Conservation (phyloP, 1,140 invertebrate species). For the Diprion similis region DNA sequence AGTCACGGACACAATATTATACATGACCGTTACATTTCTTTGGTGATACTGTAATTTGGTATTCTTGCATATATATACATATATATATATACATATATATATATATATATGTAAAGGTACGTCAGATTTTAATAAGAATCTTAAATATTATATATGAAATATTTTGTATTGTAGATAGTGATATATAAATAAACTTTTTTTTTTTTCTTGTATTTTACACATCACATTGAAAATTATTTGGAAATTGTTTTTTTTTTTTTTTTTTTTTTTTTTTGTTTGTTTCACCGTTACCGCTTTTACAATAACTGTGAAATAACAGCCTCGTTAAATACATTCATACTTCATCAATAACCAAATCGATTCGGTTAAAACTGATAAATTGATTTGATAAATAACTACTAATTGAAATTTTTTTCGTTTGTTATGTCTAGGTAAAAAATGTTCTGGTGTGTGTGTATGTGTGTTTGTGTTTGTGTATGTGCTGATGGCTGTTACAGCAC, state of each 20-base stretch:
- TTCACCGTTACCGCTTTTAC: conserved; percentile 33
- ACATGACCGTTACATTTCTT: conserved; percentile 37
- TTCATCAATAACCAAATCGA: not conserved
- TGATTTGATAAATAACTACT: no score
- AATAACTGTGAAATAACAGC: conserved; percentile 49
- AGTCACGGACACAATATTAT: conserved; percentile 31
- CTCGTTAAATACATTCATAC: conserved; percentile 25
- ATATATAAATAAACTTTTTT: conserved; percentile 24
- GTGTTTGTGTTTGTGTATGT: no score
- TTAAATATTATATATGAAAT: conserved; percentile 16
- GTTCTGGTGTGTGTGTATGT: no score
- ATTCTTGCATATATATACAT: conserved; percentile 48
- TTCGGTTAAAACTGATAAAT: not conserved
- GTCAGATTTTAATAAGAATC: conserved; percentile 18
- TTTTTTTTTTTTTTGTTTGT: not conserved
- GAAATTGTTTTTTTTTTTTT: not conserved
- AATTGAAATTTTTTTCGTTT: no score
- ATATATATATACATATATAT: no score
- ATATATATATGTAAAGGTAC: conserved; percentile 29
- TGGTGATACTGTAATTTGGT: conserved; percentile 55
- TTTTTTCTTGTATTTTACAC: conserved; percentile 22
- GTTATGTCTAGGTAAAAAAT: no score
- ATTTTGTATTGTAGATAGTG: conserved; percentile 21
- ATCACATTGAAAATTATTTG: conserved; percentile 30
- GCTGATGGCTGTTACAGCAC: conserved; percentile 47